Base-by-base conservation (phyloP, 2,113 vertebrate species). In the Furnarius figulus region DNA sequence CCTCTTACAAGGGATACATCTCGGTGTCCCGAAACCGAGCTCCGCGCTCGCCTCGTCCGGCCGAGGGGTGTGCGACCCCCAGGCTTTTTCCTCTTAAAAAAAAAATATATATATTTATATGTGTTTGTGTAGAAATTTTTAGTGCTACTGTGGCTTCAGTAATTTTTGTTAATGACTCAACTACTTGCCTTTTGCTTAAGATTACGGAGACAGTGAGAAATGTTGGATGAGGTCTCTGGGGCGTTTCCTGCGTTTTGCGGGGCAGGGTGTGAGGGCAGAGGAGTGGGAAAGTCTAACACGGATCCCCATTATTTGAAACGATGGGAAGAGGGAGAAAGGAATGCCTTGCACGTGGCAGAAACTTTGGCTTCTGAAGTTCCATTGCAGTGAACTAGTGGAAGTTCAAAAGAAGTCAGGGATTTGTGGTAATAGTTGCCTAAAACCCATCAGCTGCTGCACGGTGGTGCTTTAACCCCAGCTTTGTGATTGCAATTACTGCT, bases 11-110 rank as follows among this genome's bases (percentile, higher is more conserved):
- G 37, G 12, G 10, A 1, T 5, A n/a, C 4, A 15, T 4, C n/a
- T 11, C 2, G 15, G 17, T 9, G 27, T 23, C 12, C 23, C 6
- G 8, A 3, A 4, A 2, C 30, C 8, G 12, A n/a, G 70, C 23
- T 21, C n/a, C 7, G 12, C 2, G 5, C 15, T 22, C 11, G 1
- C 3, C 17, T 42, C 12, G 46, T 46, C 27, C 5, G 4, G 21
- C 13, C 5, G 7, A 33, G 12, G 3, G 14, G 12, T 1, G 11
- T 0, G 6, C 3, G 0, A 4, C 22, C 8, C 3, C 3, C 11
- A 0, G 3, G 6, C 2, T 28, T 6, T 4, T 14, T 27, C 5
- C 24, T 44, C 23, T 30, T 14, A 20, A 44, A 44, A n/a, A n/a
- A 42, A 42, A 42, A 42, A 42, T 42, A 42, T 42, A 42, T 42